Conservation (phyloP, 2,113 vertebrate species). For the Erinaceus europaeus region DNA sequence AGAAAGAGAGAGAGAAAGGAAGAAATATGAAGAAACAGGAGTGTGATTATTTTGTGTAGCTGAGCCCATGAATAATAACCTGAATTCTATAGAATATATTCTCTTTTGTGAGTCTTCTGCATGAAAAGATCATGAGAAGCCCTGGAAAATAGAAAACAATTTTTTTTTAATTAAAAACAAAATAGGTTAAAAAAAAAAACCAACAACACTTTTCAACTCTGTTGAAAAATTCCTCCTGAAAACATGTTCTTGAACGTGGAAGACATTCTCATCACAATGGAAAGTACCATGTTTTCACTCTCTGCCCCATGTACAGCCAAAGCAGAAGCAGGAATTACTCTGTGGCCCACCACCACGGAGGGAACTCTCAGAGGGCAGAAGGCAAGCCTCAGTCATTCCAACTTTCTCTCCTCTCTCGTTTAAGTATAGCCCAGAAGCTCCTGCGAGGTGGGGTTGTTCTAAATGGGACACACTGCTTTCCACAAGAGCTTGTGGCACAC, state of each 20-base stretch:
- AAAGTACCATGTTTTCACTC: slow-evolving; percentile 51
- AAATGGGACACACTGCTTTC: slow-evolving; percentile 65
- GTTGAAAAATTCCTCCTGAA: slow-evolving; percentile 42
- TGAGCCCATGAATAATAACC: background rate
- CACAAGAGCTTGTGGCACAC: slow-evolving; percentile 71
- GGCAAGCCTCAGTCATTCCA: slow-evolving; percentile 23
- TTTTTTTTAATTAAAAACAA: background rate
- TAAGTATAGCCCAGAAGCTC: slow-evolving; percentile 67
- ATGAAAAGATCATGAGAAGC: background rate
- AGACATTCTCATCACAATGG: slow-evolving; percentile 44
- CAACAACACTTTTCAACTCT: slow-evolving; percentile 5
- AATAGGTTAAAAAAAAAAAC: slow-evolving; percentile 1
- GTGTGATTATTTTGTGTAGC: background rate
- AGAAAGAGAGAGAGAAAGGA: too few species aligned
- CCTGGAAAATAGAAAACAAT: background rate
- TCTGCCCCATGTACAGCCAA: slow-evolving; percentile 6
- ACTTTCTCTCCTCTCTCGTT: background rate
- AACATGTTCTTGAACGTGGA: slow-evolving; percentile 13
- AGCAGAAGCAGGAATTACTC: slow-evolving; percentile 62
- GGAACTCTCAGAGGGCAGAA: background rate
- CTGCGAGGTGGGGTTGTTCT: slow-evolving; percentile 62
- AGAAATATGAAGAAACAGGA: background rate
- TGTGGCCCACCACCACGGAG: slow-evolving; percentile 55
- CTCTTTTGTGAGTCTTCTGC: background rate
- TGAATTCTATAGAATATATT: background rate